Evolutionary conservation across 2,113 vertebrate genomes (phyloP).

Genomic region (Siniperca knerii): DNA sequence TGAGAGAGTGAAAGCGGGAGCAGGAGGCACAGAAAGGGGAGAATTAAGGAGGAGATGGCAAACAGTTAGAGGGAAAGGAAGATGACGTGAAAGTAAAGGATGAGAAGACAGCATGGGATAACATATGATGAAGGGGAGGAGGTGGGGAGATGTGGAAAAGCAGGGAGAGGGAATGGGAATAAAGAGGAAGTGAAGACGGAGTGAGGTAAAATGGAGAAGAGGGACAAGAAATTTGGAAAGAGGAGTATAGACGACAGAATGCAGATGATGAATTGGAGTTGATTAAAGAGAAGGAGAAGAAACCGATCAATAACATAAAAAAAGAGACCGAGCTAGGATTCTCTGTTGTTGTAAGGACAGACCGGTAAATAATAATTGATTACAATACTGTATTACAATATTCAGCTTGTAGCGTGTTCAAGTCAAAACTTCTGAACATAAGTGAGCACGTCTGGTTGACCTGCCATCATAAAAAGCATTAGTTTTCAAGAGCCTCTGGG

Average conservation of each 20-base stretch:
- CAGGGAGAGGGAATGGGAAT: conserved; percentile 18
- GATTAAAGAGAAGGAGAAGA: conserved; percentile 31
- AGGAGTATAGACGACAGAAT: background rate
- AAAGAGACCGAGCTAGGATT: background rate
- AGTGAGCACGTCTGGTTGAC: conserved; percentile 20
- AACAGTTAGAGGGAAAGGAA: conserved; percentile 41
- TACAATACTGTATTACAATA: background rate
- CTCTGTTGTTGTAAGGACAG: conserved; percentile 17
- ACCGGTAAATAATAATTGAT: conserved; percentile 1
- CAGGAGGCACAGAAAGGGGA: conserved; percentile 73
- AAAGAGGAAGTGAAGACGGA: conserved; percentile 11
- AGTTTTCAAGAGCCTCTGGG: conserved; percentile 17
- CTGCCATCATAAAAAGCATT: conserved; percentile 23
- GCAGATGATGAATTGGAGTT: conserved; percentile 26
- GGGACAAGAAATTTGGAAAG: conserved; percentile 32
- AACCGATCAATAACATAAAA: conserved; percentile 33
- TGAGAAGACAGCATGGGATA: conserved; percentile 49
- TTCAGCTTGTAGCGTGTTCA: conserved; percentile 13
- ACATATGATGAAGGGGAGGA: conserved; percentile 10
- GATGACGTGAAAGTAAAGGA: conserved; percentile 56
- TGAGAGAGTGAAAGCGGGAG: conserved; percentile 64
- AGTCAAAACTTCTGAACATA: conserved; percentile 13
- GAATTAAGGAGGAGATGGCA: conserved; percentile 53
- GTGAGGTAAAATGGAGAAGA: conserved; percentile 5
- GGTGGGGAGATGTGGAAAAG: conserved; percentile 22